Evolutionary conservation across 2,797 vertebrate genomes (phyloP).

Genomic region (Huso huso): DNA sequence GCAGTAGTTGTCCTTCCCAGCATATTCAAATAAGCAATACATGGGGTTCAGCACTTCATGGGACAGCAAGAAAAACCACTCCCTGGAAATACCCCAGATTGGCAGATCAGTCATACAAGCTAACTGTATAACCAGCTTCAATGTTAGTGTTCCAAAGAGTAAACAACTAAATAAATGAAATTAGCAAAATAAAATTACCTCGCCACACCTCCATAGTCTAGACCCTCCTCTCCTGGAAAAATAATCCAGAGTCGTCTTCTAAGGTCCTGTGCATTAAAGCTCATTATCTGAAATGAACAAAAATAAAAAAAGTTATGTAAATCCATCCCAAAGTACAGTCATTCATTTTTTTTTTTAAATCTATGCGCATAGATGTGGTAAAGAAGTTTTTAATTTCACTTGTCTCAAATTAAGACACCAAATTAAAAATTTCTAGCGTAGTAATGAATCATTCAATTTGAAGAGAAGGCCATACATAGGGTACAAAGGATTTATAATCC

Average conservation of each 20-base stretch:
- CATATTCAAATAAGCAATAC: slow-evolving; percentile 98
- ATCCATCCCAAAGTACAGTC: too few species aligned
- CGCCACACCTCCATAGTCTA: slow-evolving; percentile 96
- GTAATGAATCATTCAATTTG: too few species aligned
- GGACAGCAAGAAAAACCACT: slow-evolving; percentile 97
- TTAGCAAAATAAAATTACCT: slow-evolving; percentile 60
- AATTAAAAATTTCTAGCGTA: too few species aligned
- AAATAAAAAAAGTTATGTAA: too few species aligned
- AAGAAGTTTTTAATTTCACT: too few species aligned
- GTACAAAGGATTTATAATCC: too few species aligned
- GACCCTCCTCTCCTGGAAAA: slow-evolving; percentile 93
- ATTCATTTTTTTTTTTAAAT: too few species aligned
- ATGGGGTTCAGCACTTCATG: slow-evolving; percentile 96
- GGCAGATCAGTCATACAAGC: too few species aligned
- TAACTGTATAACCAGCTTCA: neutral
- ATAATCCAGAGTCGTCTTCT: slow-evolving; percentile 91
- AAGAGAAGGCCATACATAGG: too few species aligned
- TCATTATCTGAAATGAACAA: slow-evolving; percentile 78
- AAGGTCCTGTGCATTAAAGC: slow-evolving; percentile 90
- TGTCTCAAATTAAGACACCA: too few species aligned
- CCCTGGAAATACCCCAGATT: slow-evolving; percentile 52
- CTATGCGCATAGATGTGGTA: too few species aligned
- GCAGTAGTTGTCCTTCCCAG: slow-evolving; percentile 97
- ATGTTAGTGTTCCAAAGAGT: neutral
- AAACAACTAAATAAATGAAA: slow-evolving; percentile 19